phyloP scores from a whole-genome alignment of 2,797 vertebrate genomes.

The Gallirallus australis region DNA sequence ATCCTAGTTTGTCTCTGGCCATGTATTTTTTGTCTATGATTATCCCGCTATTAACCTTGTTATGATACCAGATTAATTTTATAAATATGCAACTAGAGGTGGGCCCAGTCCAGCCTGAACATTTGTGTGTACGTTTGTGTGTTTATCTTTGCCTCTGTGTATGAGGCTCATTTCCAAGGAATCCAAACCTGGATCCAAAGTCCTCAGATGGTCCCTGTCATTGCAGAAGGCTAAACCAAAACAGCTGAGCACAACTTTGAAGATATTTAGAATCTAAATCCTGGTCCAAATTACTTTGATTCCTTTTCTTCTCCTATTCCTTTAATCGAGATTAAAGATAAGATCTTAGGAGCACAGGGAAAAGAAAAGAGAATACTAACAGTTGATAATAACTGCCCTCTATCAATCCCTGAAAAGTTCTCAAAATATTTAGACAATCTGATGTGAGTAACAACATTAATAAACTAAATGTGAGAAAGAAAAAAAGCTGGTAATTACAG shows the following conservation, averaged over 20 bases:
- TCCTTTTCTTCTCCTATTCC: background rate
- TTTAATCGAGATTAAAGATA: conserved; percentile 61
- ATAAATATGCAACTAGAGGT: background rate
- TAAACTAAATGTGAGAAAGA: conserved; percentile 43
- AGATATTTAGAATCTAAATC: conserved; percentile 22
- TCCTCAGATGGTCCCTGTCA: conserved; percentile 54
- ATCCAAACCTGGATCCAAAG: conserved; percentile 20
- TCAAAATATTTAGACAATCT: conserved; percentile 47
- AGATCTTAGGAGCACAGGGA: background rate
- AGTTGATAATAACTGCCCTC: conserved; percentile 39
- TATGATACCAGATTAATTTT: background rate
- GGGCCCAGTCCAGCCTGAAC: background rate
- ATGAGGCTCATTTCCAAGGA: conserved; percentile 33
- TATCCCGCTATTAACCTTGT: background rate
- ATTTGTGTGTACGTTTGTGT: background rate
- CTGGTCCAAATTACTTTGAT: conserved; percentile 30
- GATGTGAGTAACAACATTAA: conserved; percentile 7
- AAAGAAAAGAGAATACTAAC: conserved; percentile 34
- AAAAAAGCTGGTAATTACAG: conserved; percentile 34
- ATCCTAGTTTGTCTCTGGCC: background rate
- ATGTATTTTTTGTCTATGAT: background rate
- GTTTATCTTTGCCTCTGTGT: conserved; percentile 22
- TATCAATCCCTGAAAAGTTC: conserved; percentile 28
- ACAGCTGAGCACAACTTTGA: conserved; percentile 27
- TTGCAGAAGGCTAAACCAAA: conserved; percentile 30